phyloP scores from a whole-genome alignment of 1,140 invertebrate genomes.

The Sogatella furcifera region DNA sequence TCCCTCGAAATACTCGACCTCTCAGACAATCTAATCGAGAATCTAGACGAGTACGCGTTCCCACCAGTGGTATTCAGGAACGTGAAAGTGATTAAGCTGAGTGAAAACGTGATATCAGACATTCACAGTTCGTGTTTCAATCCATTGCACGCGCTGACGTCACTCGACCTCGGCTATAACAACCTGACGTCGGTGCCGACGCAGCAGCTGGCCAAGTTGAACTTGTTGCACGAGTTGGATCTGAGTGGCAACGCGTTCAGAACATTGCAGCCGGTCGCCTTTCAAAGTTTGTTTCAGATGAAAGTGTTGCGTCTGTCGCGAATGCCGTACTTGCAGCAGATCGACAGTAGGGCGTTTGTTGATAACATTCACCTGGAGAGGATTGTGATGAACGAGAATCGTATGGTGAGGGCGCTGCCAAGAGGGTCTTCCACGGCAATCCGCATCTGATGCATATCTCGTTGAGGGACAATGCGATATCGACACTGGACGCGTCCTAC shows the following conservation, averaged over 20 bases:
- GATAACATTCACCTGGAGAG: constrained; percentile 73
- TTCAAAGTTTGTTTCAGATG: constrained; percentile 67
- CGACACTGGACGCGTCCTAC: constrained; percentile 60
- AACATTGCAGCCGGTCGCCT: constrained; percentile 55
- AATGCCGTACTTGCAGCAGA: constrained; percentile 22
- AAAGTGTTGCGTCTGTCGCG: constrained; percentile 57
- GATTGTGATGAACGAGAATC: constrained; percentile 65
- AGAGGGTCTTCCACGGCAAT: constrained; percentile 61
- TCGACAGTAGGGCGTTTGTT: constrained; percentile 52
- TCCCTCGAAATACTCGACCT: constrained; percentile 54
- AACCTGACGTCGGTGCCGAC: constrained; percentile 69
- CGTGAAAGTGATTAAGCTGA: constrained; percentile 48
- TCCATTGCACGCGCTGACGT: constrained; percentile 50
- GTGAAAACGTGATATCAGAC: constrained; percentile 58
- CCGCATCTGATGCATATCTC: constrained; percentile 59
- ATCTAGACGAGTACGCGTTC: constrained; percentile 50
- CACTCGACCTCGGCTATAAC: constrained; percentile 68
- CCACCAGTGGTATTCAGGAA: constrained; percentile 46
- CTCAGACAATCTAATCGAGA: constrained; percentile 58
- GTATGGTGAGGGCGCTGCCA: constrained; percentile 51
- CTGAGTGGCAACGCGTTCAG: constrained; percentile 65
- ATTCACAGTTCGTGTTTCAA: constrained; percentile 56
- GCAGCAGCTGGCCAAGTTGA: constrained; percentile 56
- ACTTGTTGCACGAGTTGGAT: constrained; percentile 56
- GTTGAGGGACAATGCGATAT: constrained; percentile 55